Base-by-base conservation (phyloP, 2,888 invertebrate genomes). In the Eupelmus urozonus region DNA sequence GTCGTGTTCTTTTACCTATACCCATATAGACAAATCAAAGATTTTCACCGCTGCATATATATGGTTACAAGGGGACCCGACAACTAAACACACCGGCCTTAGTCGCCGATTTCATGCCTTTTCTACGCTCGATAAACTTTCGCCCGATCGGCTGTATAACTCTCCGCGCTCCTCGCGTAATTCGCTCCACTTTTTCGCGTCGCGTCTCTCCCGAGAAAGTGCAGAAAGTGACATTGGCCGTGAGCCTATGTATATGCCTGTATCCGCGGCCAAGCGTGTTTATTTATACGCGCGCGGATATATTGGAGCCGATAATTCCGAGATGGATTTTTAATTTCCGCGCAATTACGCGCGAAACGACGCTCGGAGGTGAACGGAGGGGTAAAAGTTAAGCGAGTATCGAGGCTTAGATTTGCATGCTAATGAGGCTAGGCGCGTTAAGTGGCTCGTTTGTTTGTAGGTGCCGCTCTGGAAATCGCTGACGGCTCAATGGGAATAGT, bases 171-270 rank as follows among this genome's bases (percentile, higher is more conserved):
- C 5, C 20, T 45, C 70, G 73, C 77, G 67, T 77, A 74, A 80
- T 66, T 62, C 71, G 76, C 71, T 74, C 74, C 45, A 80, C 70
- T 80, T 80, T 80, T 79, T 79, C 62, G 27, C 70, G 20, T 63
- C 67, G 55, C 34, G 53, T 23, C 40, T 11, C 7, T 5, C 3
- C 0, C 59, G 79, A 51, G 79, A 79, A 76, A 79, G 79, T 20
- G 69, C 79, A 25, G 79, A 76, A 73, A 72, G 76, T 57, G 79
- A 74, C 72, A 72, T 55, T 65, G 29, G 40, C 23, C 25, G 53
- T 29, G 0, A 11, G 3, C 18, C 0, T 29, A 42, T 1, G 49
- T 40, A 7, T 29, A 34, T n/a, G 5, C n/a, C 7, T 45, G 20
- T 42, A 34, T 7, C n/a, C n/a, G n/a, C n/a, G n/a, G 23, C 13